Percentiles rank a stretch among this genome's conserved stretches.
phyloP scores from a whole-genome alignment of 2,797 vertebrate species.

The Ptychadena robeensis region DNA sequence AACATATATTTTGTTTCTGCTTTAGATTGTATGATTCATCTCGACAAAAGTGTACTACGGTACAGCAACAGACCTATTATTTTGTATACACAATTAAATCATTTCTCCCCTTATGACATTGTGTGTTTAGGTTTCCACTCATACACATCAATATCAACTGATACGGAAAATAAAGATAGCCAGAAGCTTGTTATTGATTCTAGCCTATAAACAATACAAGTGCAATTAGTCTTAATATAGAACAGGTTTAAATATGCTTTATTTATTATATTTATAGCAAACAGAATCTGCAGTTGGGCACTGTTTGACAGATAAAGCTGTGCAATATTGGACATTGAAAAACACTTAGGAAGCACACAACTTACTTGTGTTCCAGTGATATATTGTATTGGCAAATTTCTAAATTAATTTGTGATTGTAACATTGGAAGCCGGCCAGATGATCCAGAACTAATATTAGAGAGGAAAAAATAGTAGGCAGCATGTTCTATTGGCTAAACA shows the following conservation, averaged over 20 bases:
- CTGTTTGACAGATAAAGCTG: constrained; percentile 30
- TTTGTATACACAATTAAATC: constrained; percentile 30
- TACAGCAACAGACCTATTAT: constrained; percentile 8
- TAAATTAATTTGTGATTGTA: constrained; percentile 26
- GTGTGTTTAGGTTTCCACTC: constrained; percentile 45
- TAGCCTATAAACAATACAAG: constrained; percentile 51
- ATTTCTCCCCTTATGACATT: constrained; percentile 36
- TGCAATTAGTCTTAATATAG: constrained; percentile 43
- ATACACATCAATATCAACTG: constrained; percentile 45
- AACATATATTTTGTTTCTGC: not conserved
- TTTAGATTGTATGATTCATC: not conserved
- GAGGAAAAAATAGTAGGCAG: constrained; percentile 4
- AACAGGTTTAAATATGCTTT: constrained; percentile 34
- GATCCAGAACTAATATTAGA: constrained; percentile 17
- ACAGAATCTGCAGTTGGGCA: constrained; percentile 25
- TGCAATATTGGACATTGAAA: constrained; percentile 16
- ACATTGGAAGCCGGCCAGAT: constrained; percentile 1
- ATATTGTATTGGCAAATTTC: constrained; percentile 31
- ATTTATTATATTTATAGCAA: constrained; percentile 49
- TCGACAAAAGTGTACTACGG: not conserved
- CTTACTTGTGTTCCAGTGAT: not conserved
- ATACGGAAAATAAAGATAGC: constrained; percentile 49
- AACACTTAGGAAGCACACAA: constrained; percentile 11
- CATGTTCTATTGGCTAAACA: constrained; percentile 6
- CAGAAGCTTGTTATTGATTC: constrained; percentile 51